Evolutionary conservation across 2,797 vertebrate genomes (phyloP).

Genomic region (Bovichtus variegatus): DNA sequence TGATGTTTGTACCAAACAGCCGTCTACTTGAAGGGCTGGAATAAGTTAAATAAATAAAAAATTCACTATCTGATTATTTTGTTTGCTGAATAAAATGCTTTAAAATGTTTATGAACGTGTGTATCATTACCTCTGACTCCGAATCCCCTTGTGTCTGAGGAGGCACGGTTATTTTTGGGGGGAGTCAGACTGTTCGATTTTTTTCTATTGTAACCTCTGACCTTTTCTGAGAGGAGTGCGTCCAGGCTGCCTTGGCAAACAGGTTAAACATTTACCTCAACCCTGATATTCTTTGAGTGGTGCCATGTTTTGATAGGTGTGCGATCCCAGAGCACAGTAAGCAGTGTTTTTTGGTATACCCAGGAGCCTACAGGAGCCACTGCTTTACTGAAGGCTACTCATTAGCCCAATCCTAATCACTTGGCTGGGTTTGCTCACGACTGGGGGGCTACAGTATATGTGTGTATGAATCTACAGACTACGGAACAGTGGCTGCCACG

Average conservation of each 20-base stretch:
- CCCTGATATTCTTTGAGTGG: not conserved
- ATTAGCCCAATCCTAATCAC: slow-evolving; percentile 65
- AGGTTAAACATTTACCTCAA: slow-evolving; percentile 27
- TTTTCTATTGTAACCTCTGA: slow-evolving; percentile 42
- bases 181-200: slow-evolving; percentile 17
- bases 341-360: slow-evolving; percentile 21
- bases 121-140: too few relatives aligned
- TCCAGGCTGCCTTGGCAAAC: slow-evolving; percentile 11
- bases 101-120: not conserved
- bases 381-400: slow-evolving; percentile 68
- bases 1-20: not conserved
- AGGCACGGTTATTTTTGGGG: slow-evolving; percentile 25
- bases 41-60: too few relatives aligned
- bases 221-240: slow-evolving; percentile 9
- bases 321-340: slow-evolving; percentile 37
- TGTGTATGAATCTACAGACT: slow-evolving; percentile 54
- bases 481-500: slow-evolving; percentile 52
- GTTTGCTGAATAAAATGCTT: not conserved
- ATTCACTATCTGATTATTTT: not conserved
- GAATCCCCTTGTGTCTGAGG: slow-evolving; percentile 10
- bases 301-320: not conserved
- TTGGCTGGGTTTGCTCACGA: slow-evolving; percentile 39
- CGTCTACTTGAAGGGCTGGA: not conserved
- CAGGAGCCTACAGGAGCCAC: slow-evolving; percentile 46
- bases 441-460: slow-evolving; percentile 32